Evolutionary conservation across 1,140 invertebrate genomes (phyloP).

Genomic region (Neodiprion pinetum): DNA sequence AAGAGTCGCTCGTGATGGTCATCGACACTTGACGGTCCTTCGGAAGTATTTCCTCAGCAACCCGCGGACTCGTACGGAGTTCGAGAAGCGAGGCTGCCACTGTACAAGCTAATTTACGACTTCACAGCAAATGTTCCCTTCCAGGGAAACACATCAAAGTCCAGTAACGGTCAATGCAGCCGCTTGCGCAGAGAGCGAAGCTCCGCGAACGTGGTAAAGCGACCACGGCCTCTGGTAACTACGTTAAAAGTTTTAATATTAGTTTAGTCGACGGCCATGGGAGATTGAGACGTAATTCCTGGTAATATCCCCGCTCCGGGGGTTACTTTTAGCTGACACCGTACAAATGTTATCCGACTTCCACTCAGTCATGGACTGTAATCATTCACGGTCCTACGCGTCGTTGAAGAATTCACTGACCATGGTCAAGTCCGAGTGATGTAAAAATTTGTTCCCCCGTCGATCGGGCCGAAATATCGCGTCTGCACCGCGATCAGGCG

Average conservation of each 20-base stretch:
- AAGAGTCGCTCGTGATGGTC: too few species aligned
- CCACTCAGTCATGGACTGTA: too few species aligned
- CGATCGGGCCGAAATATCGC: conserved; percentile 56
- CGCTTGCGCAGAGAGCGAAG: conserved; percentile 35
- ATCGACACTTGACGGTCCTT: too few species aligned
- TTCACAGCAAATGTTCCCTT: conserved; percentile 53
- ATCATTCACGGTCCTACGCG: neutral
- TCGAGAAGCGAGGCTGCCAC: too few species aligned
- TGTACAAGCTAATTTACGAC: conserved; percentile 56
- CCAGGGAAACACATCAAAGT: conserved; percentile 60
- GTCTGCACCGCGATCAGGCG: conserved; percentile 17
- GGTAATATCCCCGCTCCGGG: conserved; percentile 61
- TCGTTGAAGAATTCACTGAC: neutral
- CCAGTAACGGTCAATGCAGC: conserved; percentile 58
- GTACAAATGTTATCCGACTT: conserved; percentile 41
- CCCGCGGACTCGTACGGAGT: too few species aligned
- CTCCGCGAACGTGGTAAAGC: conserved; percentile 56
- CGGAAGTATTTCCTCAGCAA: too few species aligned
- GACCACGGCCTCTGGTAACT: conserved; percentile 59
- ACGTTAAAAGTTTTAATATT: conserved; percentile 66
- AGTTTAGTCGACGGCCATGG: conserved; percentile 64
- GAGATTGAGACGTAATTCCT: conserved; percentile 65
- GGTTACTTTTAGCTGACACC: conserved; percentile 61
- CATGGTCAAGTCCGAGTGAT: neutral
- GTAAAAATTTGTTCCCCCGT: conserved; percentile 42